phyloP scores from a whole-genome alignment of 2,113 vertebrate genomes.

The Triplophysa tibetana region DNA sequence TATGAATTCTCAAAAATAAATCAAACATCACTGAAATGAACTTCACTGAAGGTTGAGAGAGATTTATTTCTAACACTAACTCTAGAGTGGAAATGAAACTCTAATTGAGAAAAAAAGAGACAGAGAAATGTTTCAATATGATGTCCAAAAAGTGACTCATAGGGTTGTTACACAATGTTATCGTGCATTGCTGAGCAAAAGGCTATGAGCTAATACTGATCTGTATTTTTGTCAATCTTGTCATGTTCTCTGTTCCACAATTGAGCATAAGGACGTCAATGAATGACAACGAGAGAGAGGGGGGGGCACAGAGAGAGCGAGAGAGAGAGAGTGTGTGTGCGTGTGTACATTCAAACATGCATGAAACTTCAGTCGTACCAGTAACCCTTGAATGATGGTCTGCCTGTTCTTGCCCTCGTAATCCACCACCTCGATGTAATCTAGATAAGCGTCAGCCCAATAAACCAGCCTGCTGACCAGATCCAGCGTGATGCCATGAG shows the following conservation, averaged over 20 bases:
- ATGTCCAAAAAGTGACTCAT: background rate
- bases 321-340: background rate
- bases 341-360: background rate
- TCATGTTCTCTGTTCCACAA: background rate
- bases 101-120: background rate
- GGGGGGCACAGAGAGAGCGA: too few species aligned
- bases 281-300: background rate
- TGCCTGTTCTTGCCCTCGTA: constrained; percentile 96
- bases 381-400: constrained; percentile 93
- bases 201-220: constrained; percentile 17
- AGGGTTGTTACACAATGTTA: background rate
- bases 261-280: background rate
- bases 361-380: constrained; percentile 77
- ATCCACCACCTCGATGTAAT: constrained; percentile 97
- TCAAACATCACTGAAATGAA: too few species aligned
- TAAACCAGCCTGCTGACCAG: constrained; percentile 93
- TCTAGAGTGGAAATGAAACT: background rate
- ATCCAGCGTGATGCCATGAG: constrained; percentile 92
- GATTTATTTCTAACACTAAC: background rate
- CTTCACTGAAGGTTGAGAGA: background rate
- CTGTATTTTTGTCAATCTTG: background rate
- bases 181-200: background rate
- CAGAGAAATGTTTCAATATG: background rate
- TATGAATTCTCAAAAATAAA: too few species aligned
- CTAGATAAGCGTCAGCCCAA: constrained; percentile 96